Base-by-base conservation (phyloP, 2,888 invertebrate species). In the Siphonodentalium dalli region DNA sequence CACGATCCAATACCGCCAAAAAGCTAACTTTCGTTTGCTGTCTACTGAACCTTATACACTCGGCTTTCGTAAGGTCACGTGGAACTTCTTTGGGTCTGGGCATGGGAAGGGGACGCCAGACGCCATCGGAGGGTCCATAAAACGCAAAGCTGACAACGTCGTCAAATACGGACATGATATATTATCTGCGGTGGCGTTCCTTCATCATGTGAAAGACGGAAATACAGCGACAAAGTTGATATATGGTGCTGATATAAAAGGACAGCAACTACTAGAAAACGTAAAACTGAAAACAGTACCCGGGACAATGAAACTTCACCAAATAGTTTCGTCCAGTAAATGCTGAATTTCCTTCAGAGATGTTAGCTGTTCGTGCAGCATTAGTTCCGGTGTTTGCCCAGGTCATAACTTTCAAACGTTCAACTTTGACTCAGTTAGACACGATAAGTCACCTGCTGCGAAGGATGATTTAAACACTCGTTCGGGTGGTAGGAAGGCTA, bases 41-140 rank as follows among this genome's bases (percentile, higher is more conserved):
- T 44, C 53, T 13, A 54, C 45, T 15, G 53, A 53, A 29, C n/a
- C 48, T 18, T 48, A 31, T 15, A 13, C 45, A 9, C 33, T 18
- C 23, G 60, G 63, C 4, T 65, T 63, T 48, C 18, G 31, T 18
- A 21, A 41, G 13, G 46, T 37, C 21, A 21, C 59, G 8, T 80
- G 74, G 78, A 74, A 78, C 49, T 81, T 63, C 64, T 68, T 66
- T 48, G 78, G 78, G 57, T 66, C 71, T 13, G 73, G 75, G 3
- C 78, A 78, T 59, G 74, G 78, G 7, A 80, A 80, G 51, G 77
- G 75, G 13, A 66, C 71, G n/a, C 68, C 75, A 21, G 77, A 74
- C 69, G 76, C 73, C 15, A 60, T 79, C 29, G 78, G 74, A 48
- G 77, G 64, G 5, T 54, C 60, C 23, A 41, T 70, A 15, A 77